phyloP scores from a whole-genome alignment of 2,888 invertebrate genomes.

The Cephonodes hylas region DNA sequence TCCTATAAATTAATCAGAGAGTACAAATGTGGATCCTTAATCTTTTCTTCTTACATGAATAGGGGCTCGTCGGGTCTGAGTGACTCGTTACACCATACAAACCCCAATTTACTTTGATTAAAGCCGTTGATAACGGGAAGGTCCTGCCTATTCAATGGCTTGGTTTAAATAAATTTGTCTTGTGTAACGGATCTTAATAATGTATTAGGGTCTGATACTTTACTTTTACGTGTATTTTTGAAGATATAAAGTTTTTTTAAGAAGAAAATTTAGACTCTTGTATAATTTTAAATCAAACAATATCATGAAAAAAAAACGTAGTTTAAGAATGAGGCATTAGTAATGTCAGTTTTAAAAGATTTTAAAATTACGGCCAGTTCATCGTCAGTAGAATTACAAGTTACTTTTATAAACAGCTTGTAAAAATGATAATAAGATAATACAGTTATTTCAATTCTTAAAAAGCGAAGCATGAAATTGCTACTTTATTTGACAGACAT shows the following conservation, averaged over 20 bases:
- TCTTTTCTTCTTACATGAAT: constrained; percentile 1
- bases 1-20: not conserved
- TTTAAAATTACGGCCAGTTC: no score
- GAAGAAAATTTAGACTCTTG: no score
- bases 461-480: not conserved
- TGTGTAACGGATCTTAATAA: not conserved
- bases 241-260: not conserved
- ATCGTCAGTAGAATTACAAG: no score
- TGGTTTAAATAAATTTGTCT: constrained; percentile 1
- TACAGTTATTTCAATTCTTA: not conserved
- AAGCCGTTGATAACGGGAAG: constrained; percentile 17
- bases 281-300: no score
- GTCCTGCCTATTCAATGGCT: not conserved
- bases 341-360: no score
- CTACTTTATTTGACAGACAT: not conserved
- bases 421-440: no score
- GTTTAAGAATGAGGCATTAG: no score
- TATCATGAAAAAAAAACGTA: no score
- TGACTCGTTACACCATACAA: not conserved
- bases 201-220: not conserved
- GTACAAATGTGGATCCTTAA: not conserved
- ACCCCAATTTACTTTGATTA: constrained; percentile 30
- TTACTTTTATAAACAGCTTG: no score
- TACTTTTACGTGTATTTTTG: not conserved
- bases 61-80: not conserved